phyloP scores from a whole-genome alignment of 64 coral and sea anemone genomes.

The Pocillopora damicornis region DNA sequence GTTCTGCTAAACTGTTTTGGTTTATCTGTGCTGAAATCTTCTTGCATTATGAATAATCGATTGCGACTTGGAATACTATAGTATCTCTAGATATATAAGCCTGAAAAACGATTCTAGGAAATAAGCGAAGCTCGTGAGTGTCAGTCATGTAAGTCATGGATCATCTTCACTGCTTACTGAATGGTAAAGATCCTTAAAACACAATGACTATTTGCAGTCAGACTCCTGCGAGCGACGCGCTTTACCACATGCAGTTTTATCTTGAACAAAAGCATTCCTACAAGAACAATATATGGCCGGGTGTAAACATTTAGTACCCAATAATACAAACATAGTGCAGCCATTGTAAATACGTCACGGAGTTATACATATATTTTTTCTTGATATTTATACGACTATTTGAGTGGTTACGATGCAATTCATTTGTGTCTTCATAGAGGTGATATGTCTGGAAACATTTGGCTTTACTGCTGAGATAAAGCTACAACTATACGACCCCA shows the following conservation, averaged over 20 bases:
- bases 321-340: not conserved
- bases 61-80: no score
- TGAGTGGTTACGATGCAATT: not conserved
- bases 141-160: no score
- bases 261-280: not conserved
- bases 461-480: not conserved
- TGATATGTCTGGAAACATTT: not conserved
- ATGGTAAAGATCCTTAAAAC: no score
- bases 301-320: not conserved
- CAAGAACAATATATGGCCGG: not conserved
- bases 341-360: not conserved
- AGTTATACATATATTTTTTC: not conserved
- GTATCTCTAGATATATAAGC: no score
- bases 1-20: no score
- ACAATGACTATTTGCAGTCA: not conserved
- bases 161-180: no score
- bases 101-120: no score
- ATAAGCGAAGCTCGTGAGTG: no score
- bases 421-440: not conserved
- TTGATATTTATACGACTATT: not conserved
- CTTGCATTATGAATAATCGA: no score
- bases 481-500: no score
- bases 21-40: no score
- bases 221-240: not conserved
- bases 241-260: not conserved